Evolutionary conservation across 2,113 vertebrate genomes (phyloP), one percentile per base, ranked within the genome.

Genomic region (Myrmecobius fasciatus): DNA sequence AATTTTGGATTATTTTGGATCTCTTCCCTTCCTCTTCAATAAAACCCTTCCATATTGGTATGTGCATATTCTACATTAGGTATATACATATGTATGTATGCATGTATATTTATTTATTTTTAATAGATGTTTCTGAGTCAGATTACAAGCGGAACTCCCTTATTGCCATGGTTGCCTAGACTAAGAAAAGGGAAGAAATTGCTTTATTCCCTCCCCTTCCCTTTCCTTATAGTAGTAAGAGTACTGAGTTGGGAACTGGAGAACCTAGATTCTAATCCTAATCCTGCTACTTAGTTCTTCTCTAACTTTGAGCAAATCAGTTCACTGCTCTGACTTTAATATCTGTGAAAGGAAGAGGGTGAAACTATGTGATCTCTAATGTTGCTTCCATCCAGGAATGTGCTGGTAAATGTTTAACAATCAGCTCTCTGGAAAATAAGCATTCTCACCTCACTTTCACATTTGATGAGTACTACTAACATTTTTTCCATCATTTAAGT

Each of bases 121-220:
- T 93, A 96, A 95, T 93, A 92, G 95, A 28, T 54, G 48, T 95
- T 93, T 95, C 96, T 95, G 95, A 36, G 89, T 94, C 96, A 93
- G 92, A 97, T 97, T 94, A 88, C 49, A 92, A 96, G 49, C 89
- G 43, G 94, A 90, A 46, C 89, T 89, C 24, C 67, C 53, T 88
- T 49, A 46, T 60, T 91, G 88, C 91, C 94, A 88, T 43, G 83
- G 83, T 91, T 90, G 91, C 93, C 94, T 95, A 14, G 95, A 94
- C 46, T 53, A 95, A 0, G 11, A 97, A 67, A 94, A 92, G 92
- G 97, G 96, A 96, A 97, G 95, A 96, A 96, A 98, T 97, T 97
- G 98, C 98, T 98, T 98, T 98, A 98, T 98, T 97, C 97, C 20
- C 53, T 51, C 6, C 49, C 9, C 49, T 51, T 51, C 49, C 49